phyloP scores from a whole-genome alignment of 2,888 invertebrate genomes.

The Lymantria dispar region DNA sequence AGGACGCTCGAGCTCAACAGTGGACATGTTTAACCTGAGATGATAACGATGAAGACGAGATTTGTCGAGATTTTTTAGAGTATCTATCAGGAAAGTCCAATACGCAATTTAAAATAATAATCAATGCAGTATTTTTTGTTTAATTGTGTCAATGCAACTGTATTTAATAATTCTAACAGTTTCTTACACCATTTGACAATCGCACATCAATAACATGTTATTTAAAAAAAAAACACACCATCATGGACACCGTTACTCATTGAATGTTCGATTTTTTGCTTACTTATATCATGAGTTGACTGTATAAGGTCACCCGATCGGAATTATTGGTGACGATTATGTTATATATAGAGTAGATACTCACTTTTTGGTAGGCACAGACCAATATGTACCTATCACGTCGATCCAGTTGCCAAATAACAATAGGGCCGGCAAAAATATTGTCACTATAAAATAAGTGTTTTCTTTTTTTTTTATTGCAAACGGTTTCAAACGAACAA shows the following conservation, averaged over 20 bases:
- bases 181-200: background rate
- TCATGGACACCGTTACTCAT: slow-evolving; percentile 9
- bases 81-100: too few relatives aligned
- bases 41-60: too few relatives aligned
- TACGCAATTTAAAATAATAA: too few relatives aligned
- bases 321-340: slow-evolving; percentile 21
- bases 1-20: too few relatives aligned
- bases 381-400: slow-evolving; percentile 1
- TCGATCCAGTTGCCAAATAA: slow-evolving; percentile 2
- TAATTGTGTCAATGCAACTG: background rate
- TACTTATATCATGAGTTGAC: slow-evolving; percentile 11
- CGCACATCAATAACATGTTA: slow-evolving; percentile 1
- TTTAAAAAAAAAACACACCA: background rate
- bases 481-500: too few relatives aligned
- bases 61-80: too few relatives aligned
- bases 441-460: too few relatives aligned
- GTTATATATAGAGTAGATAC: slow-evolving; percentile 20
- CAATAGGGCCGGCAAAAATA: slow-evolving; percentile 4
- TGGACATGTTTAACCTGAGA: too few relatives aligned
- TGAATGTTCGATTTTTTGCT: slow-evolving; percentile 19
- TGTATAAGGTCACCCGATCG: slow-evolving; percentile 21
- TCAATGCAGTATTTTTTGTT: too few relatives aligned
- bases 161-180: background rate
- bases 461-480: too few relatives aligned
- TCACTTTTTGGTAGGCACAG: slow-evolving; percentile 9